These are phyloP conservation scores for Turritopsis rubra DNA, from an alignment of 30 jellyfish, hydroid and myxozoan genomes.

Conservation along the genomic window DNA sequence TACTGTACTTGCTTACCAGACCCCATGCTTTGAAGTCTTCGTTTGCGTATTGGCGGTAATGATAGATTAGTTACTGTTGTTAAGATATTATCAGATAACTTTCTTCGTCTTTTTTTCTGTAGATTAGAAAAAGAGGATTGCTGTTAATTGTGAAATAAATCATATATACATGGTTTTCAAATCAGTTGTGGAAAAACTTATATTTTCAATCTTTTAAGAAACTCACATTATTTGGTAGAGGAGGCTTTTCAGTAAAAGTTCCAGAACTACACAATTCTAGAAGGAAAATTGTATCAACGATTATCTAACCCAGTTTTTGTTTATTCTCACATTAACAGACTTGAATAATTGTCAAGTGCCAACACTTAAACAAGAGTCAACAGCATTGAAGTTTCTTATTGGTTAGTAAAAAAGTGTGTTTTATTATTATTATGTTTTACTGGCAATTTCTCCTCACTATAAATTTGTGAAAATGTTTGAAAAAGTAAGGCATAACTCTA, in stretches of 20 bases:
- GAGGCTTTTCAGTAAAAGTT: background rate
- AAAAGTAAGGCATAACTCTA: too few relatives aligned
- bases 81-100: background rate
- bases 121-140: background rate
- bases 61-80: background rate
- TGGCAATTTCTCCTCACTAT: too few relatives aligned
- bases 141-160: background rate
- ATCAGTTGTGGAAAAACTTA: background rate
- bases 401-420: too few relatives aligned
- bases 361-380: too few relatives aligned
- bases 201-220: too few relatives aligned
- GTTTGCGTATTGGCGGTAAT: background rate
- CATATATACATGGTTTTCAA: too few relatives aligned
- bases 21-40: conserved; percentile 10
- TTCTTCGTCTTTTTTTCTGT: background rate
- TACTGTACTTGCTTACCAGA: conserved; percentile 4
- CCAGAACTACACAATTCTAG: background rate
- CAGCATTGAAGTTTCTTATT: too few relatives aligned
- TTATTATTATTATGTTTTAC: too few relatives aligned
- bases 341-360: too few relatives aligned
- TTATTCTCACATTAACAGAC: too few relatives aligned
- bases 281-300: background rate
- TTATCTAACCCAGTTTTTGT: too few relatives aligned
- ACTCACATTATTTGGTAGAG: background rate
- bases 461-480: too few relatives aligned